phyloP scores from a whole-genome alignment of 2,113 vertebrate species.

The Ptilorrhoa leucosticta region DNA sequence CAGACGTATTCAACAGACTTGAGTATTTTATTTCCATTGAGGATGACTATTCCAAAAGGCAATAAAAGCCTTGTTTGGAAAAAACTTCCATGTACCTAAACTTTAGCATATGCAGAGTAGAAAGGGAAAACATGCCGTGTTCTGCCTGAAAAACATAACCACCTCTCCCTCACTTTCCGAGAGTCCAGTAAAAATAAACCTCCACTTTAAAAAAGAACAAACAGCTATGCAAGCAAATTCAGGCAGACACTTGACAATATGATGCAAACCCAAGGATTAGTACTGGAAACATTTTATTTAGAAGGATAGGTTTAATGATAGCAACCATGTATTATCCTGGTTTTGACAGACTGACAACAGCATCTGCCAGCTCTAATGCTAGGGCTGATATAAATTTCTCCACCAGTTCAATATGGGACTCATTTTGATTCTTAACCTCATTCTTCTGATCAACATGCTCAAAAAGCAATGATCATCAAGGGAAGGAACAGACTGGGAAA shows the following conservation, averaged over 20 bases:
- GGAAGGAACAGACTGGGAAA: background rate
- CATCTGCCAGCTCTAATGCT: background rate
- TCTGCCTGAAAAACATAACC: background rate
- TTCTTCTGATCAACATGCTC: background rate
- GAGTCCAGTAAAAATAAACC: slow-evolving; percentile 6
- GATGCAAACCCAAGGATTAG: background rate
- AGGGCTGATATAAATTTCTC: background rate
- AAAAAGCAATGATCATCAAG: background rate
- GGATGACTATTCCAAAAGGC: background rate
- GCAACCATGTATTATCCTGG: background rate
- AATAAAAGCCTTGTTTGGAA: slow-evolving; percentile 3
- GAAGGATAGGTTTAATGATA: background rate
- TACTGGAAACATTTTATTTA: background rate
- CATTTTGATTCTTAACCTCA: background rate
- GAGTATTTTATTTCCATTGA: slow-evolving; percentile 1
- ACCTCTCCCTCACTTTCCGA: background rate
- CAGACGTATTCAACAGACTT: background rate
- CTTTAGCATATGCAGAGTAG: background rate
- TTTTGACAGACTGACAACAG: background rate
- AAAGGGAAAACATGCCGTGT: background rate
- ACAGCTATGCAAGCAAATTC: background rate
- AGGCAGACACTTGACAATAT: background rate
- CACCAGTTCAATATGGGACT: background rate
- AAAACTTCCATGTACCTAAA: background rate
- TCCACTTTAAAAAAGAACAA: background rate